Conservation (phyloP, 1,140 invertebrate species). For the Campoletis sonorensis region DNA sequence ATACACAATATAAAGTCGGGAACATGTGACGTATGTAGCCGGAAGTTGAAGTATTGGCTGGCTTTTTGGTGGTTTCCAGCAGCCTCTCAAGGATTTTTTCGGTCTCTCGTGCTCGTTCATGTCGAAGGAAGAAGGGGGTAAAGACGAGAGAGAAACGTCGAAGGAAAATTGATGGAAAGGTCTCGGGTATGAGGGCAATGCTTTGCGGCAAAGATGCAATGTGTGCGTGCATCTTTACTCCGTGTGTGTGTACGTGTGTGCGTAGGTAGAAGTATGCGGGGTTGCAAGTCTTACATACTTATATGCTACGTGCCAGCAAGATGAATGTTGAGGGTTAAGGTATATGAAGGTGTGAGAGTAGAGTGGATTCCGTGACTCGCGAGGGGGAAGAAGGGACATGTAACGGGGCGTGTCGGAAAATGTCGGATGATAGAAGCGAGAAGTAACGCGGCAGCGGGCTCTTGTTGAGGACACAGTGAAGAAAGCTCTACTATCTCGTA, state of each 20-base stretch:
- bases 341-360: slow-evolving; percentile 14
- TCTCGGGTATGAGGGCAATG: slow-evolving; percentile 17
- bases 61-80: slow-evolving; percentile 32
- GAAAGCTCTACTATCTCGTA: slow-evolving; percentile 58
- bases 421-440: slow-evolving; percentile 46
- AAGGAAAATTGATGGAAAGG: slow-evolving; percentile 47
- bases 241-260: background rate
- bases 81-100: slow-evolving; percentile 20
- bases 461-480: slow-evolving; percentile 48
- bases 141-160: slow-evolving; percentile 23
- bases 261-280: background rate
- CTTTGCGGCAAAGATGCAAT: slow-evolving; percentile 42
- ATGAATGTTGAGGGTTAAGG: slow-evolving; percentile 31
- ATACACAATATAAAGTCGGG: background rate
- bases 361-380: slow-evolving; percentile 20
- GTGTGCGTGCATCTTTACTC: background rate
- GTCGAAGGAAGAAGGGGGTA: background rate
- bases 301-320: slow-evolving; percentile 13
- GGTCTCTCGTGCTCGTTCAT: slow-evolving; percentile 7
- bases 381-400: slow-evolving; percentile 44
- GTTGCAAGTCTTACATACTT: slow-evolving; percentile 22
- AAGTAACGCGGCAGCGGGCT: slow-evolving; percentile 25
- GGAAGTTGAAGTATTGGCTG: slow-evolving; percentile 9
- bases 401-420: slow-evolving; percentile 48
- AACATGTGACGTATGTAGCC: background rate